Conservation (phyloP, 1,140 invertebrate species). For the Magallana ariakensis region DNA sequence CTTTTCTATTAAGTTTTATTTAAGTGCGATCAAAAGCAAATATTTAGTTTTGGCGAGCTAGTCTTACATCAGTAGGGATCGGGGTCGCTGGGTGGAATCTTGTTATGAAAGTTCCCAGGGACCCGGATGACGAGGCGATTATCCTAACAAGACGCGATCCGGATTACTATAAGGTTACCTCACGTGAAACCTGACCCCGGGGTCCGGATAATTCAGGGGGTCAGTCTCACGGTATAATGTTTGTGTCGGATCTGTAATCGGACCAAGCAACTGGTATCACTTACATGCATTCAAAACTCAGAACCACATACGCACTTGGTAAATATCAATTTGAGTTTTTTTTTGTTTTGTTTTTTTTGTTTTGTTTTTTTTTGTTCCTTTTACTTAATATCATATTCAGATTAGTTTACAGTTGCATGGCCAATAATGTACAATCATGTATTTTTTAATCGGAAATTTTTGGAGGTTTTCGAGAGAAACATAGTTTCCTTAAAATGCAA, state of each 20-base stretch:
- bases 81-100: not conserved
- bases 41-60: slow-evolving; percentile 1
- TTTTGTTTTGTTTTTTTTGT: too few species aligned
- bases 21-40: slow-evolving; percentile 17
- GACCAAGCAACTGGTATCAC: not conserved
- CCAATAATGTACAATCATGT: too few species aligned
- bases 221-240: too few species aligned
- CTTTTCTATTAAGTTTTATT: slow-evolving; percentile 13
- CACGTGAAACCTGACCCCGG: not conserved
- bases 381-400: too few species aligned
- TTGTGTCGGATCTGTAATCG: too few species aligned
- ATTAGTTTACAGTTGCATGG: too few species aligned
- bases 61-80: not conserved
- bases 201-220: not conserved
- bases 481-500: too few species aligned
- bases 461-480: too few species aligned
- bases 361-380: too few species aligned
- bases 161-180: not conserved
- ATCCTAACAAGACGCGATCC: not conserved
- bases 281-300: not conserved
- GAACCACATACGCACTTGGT: too few species aligned
- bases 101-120: not conserved
- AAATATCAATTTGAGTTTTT: too few species aligned
- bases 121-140: not conserved
- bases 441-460: too few species aligned